Base-by-base conservation (phyloP, 2,888 invertebrate species). In the Agrochola lota region DNA sequence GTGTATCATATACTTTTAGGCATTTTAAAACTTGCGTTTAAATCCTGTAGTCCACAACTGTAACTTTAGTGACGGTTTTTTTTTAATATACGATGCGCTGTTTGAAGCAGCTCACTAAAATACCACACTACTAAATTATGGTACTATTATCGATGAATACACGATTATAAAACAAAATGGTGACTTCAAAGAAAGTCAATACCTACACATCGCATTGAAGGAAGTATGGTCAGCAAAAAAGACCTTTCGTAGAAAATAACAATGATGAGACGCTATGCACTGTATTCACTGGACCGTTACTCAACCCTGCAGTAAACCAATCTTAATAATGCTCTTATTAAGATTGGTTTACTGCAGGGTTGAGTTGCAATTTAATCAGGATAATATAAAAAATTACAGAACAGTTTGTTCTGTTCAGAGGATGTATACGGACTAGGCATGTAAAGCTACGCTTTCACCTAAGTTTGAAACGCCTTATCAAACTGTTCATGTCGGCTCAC, bases 391-490 rank as follows among this genome's bases (percentile, higher is more conserved):
- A n/a, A 57, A 11, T 55, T 55, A 52, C 23, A 55, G n/a, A n/a
- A n/a, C n/a, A n/a, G n/a, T n/a, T n/a, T n/a, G n/a, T n/a, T n/a
- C 11, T 57, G n/a, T n/a, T 57, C 9, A 55, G n/a, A n/a, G 11
- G 57, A 57, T n/a, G 57, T 52, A 23, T 52, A 7, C 7, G 20
- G 20, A 52, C 4, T 11, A 55, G 11, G 11, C 55, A 3, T 23
- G n/a, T 4, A 1, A 55, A 4, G 43, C 23, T 43, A 43, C 9
- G 23, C 6, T 0, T 30, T 52, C 8, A 35, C 2, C 11, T 20
- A 52, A 35, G 1, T 55, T 35, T 43, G 1, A 43, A 80, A n/a
- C 84, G 80, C 83, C 84, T 73, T 1, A 30, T 2, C 3, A 57
- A 73, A 73, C 15, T 43, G 35, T n/a, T 60, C n/a, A 2, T 17